Base-by-base conservation (phyloP, 1,140 invertebrate species). In the Trachymyrmex septentrionalis region DNA sequence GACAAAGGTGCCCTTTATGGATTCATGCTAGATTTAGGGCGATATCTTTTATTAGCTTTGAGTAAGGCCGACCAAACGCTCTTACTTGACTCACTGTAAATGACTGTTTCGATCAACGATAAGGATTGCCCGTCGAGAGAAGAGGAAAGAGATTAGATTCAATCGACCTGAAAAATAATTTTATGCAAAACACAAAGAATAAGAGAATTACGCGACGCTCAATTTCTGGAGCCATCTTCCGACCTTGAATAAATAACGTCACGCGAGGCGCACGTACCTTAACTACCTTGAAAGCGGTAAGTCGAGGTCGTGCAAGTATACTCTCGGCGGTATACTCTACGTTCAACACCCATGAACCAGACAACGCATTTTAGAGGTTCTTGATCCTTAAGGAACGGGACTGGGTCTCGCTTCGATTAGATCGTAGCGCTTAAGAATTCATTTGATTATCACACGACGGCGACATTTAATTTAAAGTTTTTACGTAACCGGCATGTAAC, bases 211-310 rank as follows among this genome's bases (percentile, higher is more conserved):
- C 24, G 61, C 38, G 61, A 76, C 21, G 50, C 55, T 85, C 72
- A 76, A 73, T 84, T 89, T 85, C 84, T 88, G 88, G 91, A 94
- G 92, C 93, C 92, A 93, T 94, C 92, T 93, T 87, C 92, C 93
- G 94, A 95, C 94, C 94, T 95, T 95, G 94, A 87, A 91, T 93
- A 92, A 92, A 88, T 94, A 93, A 94, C 94, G 93, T 94, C 94
- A 94, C 87, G 89, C 88, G 89, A 92, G 87, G 85, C 92, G 91
- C 30, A 34, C 91, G 92, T 92, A 92, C 91, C 90, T 90, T 92
- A 92, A 92, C 91, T 92, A 92, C 92, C 92, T 92, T 90, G 90
- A 87, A 92, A 91, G 38, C 88, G 87, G 85, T 82, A 88, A 90
- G 87, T 91, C 89, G 91, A 93, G 91, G 93, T 91, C 92, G 88